These are phyloP conservation scores for Halictus quadricinctus DNA, from an alignment of 2,888 invertebrate genomes.

Conservation along the genomic window DNA sequence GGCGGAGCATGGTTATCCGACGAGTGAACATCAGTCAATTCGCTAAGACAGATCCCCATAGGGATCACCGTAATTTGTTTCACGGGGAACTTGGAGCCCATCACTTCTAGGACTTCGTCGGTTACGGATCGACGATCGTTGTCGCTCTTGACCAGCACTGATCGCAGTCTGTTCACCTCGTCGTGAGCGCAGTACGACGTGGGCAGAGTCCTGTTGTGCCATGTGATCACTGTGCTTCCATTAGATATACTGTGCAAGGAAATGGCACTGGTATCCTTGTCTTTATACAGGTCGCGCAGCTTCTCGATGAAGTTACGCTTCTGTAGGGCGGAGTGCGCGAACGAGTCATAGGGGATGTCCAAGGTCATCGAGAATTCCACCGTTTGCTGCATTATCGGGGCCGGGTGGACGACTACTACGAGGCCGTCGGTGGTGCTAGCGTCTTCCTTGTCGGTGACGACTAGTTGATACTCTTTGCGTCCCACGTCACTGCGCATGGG, in stretches of 20 bases:
- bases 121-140: constrained; percentile 82
- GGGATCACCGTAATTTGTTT: constrained; percentile 83
- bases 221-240: constrained; percentile 88
- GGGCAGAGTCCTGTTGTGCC: constrained; percentile 92
- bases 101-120: constrained; percentile 86
- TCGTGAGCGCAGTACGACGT: constrained; percentile 90
- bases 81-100: constrained; percentile 89
- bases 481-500: constrained; percentile 89
- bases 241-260: constrained; percentile 88
- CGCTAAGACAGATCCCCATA: constrained; percentile 84
- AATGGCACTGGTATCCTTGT: constrained; percentile 88
- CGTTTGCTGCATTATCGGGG: constrained; percentile 86
- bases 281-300: constrained; percentile 90
- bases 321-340: constrained; percentile 88
- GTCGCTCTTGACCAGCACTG: constrained; percentile 88
- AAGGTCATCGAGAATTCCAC: constrained; percentile 92
- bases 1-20: constrained; percentile 76
- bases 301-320: constrained; percentile 93
- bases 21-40: constrained; percentile 80
- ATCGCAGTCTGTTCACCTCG: constrained; percentile 89
- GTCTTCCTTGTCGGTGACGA: constrained; percentile 81
- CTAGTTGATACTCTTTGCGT: constrained; percentile 90
- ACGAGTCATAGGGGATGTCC: constrained; percentile 87
- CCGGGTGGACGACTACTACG: constrained; percentile 88
- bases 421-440: constrained; percentile 90